These are phyloP conservation scores for Scarus forsteni DNA, from an alignment of 2,797 vertebrate species.

Conservation along the genomic window DNA sequence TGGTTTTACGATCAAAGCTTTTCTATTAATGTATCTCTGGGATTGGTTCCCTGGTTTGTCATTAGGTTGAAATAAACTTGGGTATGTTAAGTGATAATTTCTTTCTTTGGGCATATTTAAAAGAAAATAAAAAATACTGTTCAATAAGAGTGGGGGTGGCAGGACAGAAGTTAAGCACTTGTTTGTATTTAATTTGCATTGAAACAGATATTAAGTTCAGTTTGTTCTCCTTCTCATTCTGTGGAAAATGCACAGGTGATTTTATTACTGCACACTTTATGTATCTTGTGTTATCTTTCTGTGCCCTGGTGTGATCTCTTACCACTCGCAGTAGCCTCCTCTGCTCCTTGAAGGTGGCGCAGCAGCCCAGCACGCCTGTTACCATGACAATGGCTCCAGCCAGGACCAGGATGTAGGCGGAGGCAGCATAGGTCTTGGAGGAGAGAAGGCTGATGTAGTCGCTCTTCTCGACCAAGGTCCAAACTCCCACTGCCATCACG, in stretches of 20 bases:
- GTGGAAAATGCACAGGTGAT: not conserved
- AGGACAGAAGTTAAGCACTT: too few relatives aligned
- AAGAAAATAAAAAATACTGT: too few relatives aligned
- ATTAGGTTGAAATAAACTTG: too few relatives aligned
- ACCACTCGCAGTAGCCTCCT: conserved; percentile 88
- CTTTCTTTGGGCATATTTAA: too few relatives aligned
- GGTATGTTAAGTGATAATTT: too few relatives aligned
- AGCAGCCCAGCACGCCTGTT: conserved; percentile 87
- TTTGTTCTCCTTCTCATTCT: not conserved
- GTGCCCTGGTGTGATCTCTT: conserved; percentile 54
- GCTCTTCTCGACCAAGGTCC: conserved; percentile 95
- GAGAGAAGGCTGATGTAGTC: conserved; percentile 98
- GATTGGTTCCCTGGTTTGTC: too few relatives aligned
- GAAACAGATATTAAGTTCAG: too few relatives aligned
- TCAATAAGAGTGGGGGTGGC: too few relatives aligned
- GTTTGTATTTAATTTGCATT: too few relatives aligned
- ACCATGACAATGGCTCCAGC: conserved; percentile 86
- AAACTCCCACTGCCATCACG: conserved; percentile 94
- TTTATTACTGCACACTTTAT: conserved; percentile 4
- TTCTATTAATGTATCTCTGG: too few relatives aligned
- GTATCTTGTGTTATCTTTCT: conserved; percentile 20
- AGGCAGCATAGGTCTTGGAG: conserved; percentile 92
- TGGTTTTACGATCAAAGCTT: too few relatives aligned
- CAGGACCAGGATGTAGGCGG: conserved; percentile 93
- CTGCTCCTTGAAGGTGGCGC: conserved; percentile 86